Evolutionary conservation across 2,113 vertebrate species (phyloP).

Genomic region (Perccottus glenii): DNA sequence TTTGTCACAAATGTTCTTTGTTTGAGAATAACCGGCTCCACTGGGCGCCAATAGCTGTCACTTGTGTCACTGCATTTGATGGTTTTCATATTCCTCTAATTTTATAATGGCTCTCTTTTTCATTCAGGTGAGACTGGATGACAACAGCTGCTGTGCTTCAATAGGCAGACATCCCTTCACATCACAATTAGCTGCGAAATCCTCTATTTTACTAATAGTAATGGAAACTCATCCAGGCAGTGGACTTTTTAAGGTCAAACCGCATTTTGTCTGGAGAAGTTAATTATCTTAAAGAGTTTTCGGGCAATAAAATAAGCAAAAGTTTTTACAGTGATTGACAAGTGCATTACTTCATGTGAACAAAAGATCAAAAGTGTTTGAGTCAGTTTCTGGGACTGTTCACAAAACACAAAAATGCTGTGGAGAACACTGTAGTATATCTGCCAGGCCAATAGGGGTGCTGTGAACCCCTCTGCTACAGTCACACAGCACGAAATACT

Average conservation of each 20-base stretch:
- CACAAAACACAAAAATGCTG: too few relatives aligned
- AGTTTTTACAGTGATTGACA: too few relatives aligned
- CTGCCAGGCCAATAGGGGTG: too few relatives aligned
- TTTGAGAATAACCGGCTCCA: constrained; percentile 1
- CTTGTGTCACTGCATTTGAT: constrained; percentile 23
- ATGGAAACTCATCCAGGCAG: not conserved
- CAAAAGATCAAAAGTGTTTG: too few relatives aligned
- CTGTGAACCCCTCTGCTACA: too few relatives aligned
- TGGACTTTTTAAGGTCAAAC: not conserved
- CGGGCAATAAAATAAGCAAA: too few relatives aligned
- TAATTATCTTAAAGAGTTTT: too few relatives aligned
- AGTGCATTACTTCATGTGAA: too few relatives aligned
- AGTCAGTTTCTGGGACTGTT: too few relatives aligned
- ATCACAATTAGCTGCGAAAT: constrained; percentile 40
- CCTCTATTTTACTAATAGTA: not conserved
- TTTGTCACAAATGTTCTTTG: not conserved
- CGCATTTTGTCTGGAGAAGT: not conserved
- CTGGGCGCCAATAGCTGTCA: constrained; percentile 35
- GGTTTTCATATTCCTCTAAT: constrained; percentile 38
- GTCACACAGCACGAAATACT: too few relatives aligned
- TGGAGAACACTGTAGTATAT: too few relatives aligned
- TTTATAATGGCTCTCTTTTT: constrained; percentile 23
- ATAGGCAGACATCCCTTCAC: constrained; percentile 23
- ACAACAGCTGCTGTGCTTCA: constrained; percentile 17
- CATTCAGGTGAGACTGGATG: constrained; percentile 23